Evolutionary conservation across 2,888 invertebrate species (phyloP).

Genomic region (Parthenolecanium corni): DNA sequence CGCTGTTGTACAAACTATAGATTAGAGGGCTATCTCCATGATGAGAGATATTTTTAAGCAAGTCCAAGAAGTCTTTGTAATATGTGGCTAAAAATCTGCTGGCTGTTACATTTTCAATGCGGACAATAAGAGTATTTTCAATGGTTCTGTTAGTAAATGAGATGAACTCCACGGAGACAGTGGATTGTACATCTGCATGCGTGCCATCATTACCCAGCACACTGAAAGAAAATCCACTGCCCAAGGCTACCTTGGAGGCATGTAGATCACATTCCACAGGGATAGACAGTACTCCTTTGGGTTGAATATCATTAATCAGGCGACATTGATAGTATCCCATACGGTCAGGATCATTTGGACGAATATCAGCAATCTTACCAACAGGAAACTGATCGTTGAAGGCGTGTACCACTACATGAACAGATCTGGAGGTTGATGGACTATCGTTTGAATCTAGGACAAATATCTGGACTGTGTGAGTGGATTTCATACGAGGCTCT

Average conservation of each 20-base stretch:
- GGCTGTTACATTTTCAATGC: slow-evolving; percentile 60
- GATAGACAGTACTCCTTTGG: slow-evolving; percentile 47
- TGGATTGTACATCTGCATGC: slow-evolving; percentile 75
- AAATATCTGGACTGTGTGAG: slow-evolving; percentile 60
- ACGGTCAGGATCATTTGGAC: slow-evolving; percentile 84
- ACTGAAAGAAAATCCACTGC: slow-evolving; percentile 62
- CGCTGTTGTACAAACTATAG: slow-evolving; percentile 61
- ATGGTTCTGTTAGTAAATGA: slow-evolving; percentile 70
- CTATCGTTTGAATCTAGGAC: slow-evolving; percentile 84
- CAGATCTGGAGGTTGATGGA: slow-evolving; percentile 71
- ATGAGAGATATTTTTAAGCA: slow-evolving; percentile 54
- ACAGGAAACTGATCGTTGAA: slow-evolving; percentile 63
- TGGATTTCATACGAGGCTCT: slow-evolving; percentile 66
- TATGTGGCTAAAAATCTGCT: slow-evolving; percentile 61
- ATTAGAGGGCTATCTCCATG: slow-evolving; percentile 51
- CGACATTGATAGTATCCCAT: slow-evolving; percentile 74
- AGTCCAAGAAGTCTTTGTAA: slow-evolving; percentile 61
- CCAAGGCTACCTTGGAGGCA: slow-evolving; percentile 54
- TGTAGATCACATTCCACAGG: slow-evolving; percentile 69
- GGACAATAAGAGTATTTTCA: slow-evolving; percentile 67
- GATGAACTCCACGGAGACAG: slow-evolving; percentile 69
- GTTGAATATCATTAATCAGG: slow-evolving; percentile 53
- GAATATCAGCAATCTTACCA: slow-evolving; percentile 81
- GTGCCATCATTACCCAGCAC: slow-evolving; percentile 82
- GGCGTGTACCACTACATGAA: slow-evolving; percentile 64